phyloP scores from a whole-genome alignment of 2,113 vertebrate genomes.

The Lutjanus erythropterus region DNA sequence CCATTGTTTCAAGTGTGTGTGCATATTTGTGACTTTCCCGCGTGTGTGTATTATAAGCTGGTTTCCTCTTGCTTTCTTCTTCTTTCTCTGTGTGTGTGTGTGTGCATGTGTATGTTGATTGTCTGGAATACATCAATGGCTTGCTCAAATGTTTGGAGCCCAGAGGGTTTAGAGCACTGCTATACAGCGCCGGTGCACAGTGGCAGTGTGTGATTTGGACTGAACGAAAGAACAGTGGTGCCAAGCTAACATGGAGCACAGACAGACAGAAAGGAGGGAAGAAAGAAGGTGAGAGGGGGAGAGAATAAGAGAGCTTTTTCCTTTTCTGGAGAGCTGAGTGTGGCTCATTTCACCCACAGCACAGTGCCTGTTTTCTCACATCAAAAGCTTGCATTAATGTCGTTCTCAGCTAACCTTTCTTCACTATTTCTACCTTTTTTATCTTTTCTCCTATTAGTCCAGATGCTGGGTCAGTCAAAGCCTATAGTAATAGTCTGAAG shows the following conservation, averaged over 20 bases:
- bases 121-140: conserved; percentile 61
- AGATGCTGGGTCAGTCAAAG: conserved; percentile 19
- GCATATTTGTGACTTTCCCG: neutral
- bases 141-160: conserved; percentile 30
- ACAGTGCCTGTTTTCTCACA: conserved; percentile 4
- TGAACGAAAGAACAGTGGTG: conserved; percentile 47
- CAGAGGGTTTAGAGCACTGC: conserved; percentile 41
- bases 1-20: conserved; percentile 27
- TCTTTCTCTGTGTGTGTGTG: neutral
- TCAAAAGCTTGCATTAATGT: conserved; percentile 6
- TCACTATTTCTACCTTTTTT: neutral
- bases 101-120: conserved; percentile 30
- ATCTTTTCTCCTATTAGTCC: neutral
- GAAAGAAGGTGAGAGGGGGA: conserved; percentile 7
- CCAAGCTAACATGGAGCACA: conserved; percentile 41
- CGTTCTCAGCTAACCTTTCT: neutral
- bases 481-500: conserved; percentile 8
- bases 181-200: conserved; percentile 28
- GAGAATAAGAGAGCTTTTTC: conserved; percentile 32
- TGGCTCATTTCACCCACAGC: conserved; percentile 22
- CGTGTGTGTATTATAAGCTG: conserved; percentile 25
- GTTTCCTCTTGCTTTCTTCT: conserved; percentile 19
- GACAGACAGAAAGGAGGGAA: conserved; percentile 20
- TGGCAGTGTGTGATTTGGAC: conserved; percentile 49
- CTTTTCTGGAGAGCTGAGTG: conserved; percentile 54